Evolutionary conservation across 2,888 invertebrate genomes (phyloP).

Genomic region (Drosophila neutralis): DNA sequence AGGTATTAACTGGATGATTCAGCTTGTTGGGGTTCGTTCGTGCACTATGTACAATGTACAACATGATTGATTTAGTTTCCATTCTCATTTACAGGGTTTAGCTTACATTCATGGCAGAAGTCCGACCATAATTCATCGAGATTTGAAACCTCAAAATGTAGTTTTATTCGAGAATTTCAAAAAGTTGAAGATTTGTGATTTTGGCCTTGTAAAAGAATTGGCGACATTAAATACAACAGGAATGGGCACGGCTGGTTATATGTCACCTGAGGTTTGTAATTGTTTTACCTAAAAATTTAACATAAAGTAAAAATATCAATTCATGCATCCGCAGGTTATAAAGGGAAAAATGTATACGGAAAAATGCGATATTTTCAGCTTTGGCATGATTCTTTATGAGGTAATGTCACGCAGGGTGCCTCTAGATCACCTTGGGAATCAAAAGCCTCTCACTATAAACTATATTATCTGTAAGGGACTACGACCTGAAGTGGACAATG

Average conservation of each 20-base stretch:
- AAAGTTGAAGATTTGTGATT: slow-evolving; percentile 19
- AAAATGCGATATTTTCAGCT: neutral
- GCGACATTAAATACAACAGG: neutral
- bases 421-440: neutral
- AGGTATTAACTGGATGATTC: slow-evolving; percentile 4
- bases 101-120: slow-evolving; percentile 12
- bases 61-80: neutral
- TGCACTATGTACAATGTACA: neutral
- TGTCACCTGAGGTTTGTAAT: slow-evolving; percentile 27
- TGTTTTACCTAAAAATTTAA: neutral
- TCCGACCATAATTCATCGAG: slow-evolving; percentile 24
- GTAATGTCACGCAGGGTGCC: neutral
- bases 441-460: accelerated
- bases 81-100: slow-evolving; percentile 6
- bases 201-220: slow-evolving; percentile 15
- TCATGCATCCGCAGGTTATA: neutral
- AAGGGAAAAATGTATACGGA: accelerated
- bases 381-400: neutral
- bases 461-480: accelerated
- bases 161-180: slow-evolving; percentile 1
- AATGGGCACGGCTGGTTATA: slow-evolving; percentile 20
- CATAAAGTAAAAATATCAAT: neutral
- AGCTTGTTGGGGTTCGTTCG: slow-evolving; percentile 5
- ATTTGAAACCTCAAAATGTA: slow-evolving; percentile 29
- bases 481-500: no score